These are phyloP conservation scores for Stenolophus ochropezus DNA, from an alignment of 2,888 invertebrate species.

Conservation along the genomic window DNA sequence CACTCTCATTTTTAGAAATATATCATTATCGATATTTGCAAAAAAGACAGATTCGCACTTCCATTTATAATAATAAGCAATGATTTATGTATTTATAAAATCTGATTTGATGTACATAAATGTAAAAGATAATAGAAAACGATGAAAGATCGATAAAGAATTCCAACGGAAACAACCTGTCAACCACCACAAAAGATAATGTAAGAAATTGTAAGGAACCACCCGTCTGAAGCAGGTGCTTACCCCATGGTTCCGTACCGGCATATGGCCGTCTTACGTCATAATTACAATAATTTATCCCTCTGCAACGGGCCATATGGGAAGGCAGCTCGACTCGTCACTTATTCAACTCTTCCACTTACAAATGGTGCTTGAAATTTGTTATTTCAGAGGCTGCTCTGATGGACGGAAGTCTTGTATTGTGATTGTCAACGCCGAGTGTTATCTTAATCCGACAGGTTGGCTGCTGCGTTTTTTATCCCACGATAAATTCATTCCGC, in stretches of 20 bases:
- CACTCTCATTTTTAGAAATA: too few species aligned
- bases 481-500: too few species aligned
- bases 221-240: constrained; percentile 63
- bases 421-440: constrained; percentile 35
- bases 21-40: too few species aligned
- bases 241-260: constrained; percentile 57
- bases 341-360: neutral
- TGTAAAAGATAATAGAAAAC: neutral
- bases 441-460: constrained; percentile 38
- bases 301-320: constrained; percentile 61
- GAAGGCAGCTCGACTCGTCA: constrained; percentile 30
- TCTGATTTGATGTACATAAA: neutral
- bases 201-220: constrained; percentile 54
- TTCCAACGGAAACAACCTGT: constrained; percentile 24
- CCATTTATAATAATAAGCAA: neutral
- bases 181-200: constrained; percentile 6
- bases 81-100: too few species aligned
- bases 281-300: constrained; percentile 71
- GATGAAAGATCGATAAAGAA: neutral
- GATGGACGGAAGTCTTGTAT: constrained; percentile 36
- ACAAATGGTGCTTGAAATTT: constrained; percentile 50
- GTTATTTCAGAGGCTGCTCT: constrained; percentile 40
- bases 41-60: too few species aligned
- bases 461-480: neutral
- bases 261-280: constrained; percentile 71